Evolutionary conservation across 2,888 invertebrate genomes (phyloP).

Genomic region (Acanthoscelides obtectus): DNA sequence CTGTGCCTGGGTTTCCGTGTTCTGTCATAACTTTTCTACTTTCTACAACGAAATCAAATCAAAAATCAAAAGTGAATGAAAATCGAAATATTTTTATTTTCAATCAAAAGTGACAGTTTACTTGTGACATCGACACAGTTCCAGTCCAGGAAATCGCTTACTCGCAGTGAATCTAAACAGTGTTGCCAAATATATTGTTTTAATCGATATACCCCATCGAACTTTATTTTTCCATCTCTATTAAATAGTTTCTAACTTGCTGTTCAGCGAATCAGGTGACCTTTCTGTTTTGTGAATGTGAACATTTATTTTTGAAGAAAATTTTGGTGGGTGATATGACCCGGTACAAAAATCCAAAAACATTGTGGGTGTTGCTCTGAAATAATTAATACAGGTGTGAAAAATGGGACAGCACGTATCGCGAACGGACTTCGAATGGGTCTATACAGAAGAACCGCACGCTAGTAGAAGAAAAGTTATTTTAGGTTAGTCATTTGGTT

Average conservation of each 20-base stretch:
- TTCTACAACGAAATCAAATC: too few species aligned
- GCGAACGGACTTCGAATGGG: slow-evolving; percentile 95
- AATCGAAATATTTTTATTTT: too few species aligned
- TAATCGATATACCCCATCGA: too few species aligned
- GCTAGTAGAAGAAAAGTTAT: slow-evolving; percentile 91
- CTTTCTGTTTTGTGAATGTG: neutral
- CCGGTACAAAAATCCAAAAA: neutral
- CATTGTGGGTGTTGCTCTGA: neutral
- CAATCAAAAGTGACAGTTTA: too few species aligned
- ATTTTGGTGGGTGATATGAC: neutral
- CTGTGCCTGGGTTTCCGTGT: slow-evolving; percentile 39
- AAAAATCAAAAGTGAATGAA: too few species aligned
- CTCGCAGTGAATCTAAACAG: too few species aligned
- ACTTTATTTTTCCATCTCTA: too few species aligned
- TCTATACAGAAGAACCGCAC: slow-evolving; percentile 95
- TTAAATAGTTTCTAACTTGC: too few species aligned
- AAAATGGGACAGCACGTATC: slow-evolving; percentile 92
- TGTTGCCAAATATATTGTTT: too few species aligned
- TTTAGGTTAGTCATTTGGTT: slow-evolving; percentile 59
- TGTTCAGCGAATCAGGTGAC: too few species aligned
- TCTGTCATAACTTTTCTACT: slow-evolving; percentile 5
- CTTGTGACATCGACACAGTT: too few species aligned
- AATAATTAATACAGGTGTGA: neutral
- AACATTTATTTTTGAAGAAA: neutral
- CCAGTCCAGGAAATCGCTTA: too few species aligned